Conservation (phyloP, 2,797 vertebrate species). For the Cynopterus sphinx region DNA sequence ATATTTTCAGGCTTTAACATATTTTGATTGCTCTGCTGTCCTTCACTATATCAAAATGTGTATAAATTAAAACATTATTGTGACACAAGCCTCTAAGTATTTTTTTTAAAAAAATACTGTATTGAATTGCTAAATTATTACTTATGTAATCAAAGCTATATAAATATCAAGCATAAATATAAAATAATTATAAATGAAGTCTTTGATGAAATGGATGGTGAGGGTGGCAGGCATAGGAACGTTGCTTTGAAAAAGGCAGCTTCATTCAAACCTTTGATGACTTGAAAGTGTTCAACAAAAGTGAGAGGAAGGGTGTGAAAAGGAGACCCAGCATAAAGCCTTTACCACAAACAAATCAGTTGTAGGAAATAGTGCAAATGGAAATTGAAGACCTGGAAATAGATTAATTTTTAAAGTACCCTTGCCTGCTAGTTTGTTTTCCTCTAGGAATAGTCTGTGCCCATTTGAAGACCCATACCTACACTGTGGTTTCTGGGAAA, state of each 20-base stretch:
- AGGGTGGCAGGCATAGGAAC: background rate
- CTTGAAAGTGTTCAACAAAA: background rate
- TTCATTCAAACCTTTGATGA: background rate
- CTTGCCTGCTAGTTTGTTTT: background rate
- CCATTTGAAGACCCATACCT: background rate
- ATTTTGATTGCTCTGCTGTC: background rate
- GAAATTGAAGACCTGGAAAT: background rate
- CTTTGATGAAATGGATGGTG: background rate
- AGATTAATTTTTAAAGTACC: background rate
- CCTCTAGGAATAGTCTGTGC: background rate
- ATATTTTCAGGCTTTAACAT: background rate
- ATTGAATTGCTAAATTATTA: background rate
- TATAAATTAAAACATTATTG: background rate
- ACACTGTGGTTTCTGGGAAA: background rate
- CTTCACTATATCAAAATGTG: background rate
- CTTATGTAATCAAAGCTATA: background rate
- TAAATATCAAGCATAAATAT: background rate
- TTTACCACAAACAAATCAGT: background rate
- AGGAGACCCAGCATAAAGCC: background rate
- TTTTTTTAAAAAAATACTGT: background rate
- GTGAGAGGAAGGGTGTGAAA: background rate
- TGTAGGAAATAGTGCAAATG: background rate
- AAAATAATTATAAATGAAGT: background rate
- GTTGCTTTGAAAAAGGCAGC: background rate
- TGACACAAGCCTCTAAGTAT: background rate